Evolutionary conservation across 2,888 invertebrate species (phyloP).

Genomic region (Marronus borbonicus): DNA sequence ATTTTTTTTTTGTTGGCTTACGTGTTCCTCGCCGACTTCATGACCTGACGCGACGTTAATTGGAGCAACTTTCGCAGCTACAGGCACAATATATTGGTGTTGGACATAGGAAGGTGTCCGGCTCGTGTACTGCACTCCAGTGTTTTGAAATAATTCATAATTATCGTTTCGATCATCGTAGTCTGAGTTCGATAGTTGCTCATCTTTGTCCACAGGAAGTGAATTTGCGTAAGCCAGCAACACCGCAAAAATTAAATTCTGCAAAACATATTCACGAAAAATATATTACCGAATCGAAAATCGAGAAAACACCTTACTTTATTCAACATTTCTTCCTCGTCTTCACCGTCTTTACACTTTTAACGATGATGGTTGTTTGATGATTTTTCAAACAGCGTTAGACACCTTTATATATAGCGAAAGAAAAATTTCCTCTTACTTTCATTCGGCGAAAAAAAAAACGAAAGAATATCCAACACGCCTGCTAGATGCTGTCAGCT

Average conservation of each 20-base stretch:
- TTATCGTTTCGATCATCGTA: conserved; percentile 6
- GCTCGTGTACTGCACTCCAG: not conserved
- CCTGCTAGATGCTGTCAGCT: conserved; percentile 12
- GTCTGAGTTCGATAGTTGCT: not conserved
- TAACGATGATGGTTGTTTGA: conserved; percentile 18
- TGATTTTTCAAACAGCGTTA: conserved; percentile 18
- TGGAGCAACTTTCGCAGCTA: conserved; percentile 33
- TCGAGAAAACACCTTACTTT: not conserved
- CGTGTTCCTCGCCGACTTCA: conserved; percentile 31
- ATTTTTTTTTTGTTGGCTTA: not conserved
- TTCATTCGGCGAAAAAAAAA: conserved; percentile 33
- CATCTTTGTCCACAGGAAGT: conserved; percentile 14
- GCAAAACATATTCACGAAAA: not conserved
- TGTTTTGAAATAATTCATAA: not conserved
- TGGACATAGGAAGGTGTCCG: conserved; percentile 18
- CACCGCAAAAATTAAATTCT: not conserved
- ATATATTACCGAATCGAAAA: not conserved
- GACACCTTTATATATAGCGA: conserved; percentile 34
- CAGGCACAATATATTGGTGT: conserved; percentile 9
- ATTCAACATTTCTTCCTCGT: not conserved
- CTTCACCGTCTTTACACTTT: conserved; percentile 7
- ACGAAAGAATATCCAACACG: not conserved
- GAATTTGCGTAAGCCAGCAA: conserved; percentile 23
- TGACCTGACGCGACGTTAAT: conserved; percentile 16
- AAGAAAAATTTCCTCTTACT: conserved; percentile 45